These are phyloP conservation scores for Xylophagus ater DNA, from an alignment of 2,888 invertebrate genomes.

Conservation along the genomic window DNA sequence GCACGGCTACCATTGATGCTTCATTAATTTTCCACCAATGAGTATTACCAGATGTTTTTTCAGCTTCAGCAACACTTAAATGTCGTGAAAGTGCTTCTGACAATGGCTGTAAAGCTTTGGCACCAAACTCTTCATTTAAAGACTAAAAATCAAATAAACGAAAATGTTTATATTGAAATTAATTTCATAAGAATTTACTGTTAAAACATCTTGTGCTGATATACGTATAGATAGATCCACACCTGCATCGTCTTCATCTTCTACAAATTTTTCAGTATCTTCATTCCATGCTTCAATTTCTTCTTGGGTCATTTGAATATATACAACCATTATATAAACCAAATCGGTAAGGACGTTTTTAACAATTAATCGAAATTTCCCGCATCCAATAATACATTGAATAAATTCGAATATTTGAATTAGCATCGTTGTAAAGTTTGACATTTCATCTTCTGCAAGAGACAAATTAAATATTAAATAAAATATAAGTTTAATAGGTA, in stretches of 20 bases:
- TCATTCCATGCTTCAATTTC: constrained; percentile 52
- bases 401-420: constrained; percentile 59
- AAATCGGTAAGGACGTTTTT: constrained; percentile 51
- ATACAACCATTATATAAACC: constrained; percentile 53
- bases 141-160: constrained; percentile 23
- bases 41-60: constrained; percentile 38
- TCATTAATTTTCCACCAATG: constrained; percentile 59
- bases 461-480: constrained; percentile 4
- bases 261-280: constrained; percentile 55
- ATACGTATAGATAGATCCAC: constrained; percentile 52
- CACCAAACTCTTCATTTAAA: constrained; percentile 44
- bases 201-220: constrained; percentile 51
- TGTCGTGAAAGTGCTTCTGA: constrained; percentile 49
- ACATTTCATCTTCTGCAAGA: constrained; percentile 44
- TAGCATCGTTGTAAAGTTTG: constrained; percentile 52
- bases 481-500: neutral
- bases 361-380: constrained; percentile 45
- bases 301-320: constrained; percentile 59
- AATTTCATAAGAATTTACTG: constrained; percentile 33
- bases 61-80: constrained; percentile 45
- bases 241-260: constrained; percentile 54
- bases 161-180: neutral
- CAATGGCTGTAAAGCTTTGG: constrained; percentile 44
- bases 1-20: constrained; percentile 51
- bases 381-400: constrained; percentile 46